A percentile compares a stretch with the other conserved stretches of the same genome.
Conservation (phyloP, 1,140 invertebrate species). For the Olivierus martensii region DNA sequence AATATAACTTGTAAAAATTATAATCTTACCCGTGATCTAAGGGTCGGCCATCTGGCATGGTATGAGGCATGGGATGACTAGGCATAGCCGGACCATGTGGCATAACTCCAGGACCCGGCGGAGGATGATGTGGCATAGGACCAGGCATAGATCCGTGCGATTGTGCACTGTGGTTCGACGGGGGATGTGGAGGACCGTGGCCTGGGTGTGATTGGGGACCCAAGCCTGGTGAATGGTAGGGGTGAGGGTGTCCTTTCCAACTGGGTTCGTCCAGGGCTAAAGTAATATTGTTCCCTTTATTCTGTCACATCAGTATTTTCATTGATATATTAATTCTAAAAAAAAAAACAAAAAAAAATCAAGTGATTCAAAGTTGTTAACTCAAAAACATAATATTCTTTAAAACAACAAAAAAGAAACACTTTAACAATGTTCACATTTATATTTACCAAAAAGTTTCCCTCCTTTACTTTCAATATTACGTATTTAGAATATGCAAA, state of each 20-base stretch:
- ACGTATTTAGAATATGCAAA: no score
- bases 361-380: no score
- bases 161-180: slow-evolving; percentile 2
- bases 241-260: slow-evolving; percentile 9
- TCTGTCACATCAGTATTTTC: no score
- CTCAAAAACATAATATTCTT: no score
- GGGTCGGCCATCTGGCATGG: slow-evolving; percentile 11
- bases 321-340: no score
- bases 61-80: slow-evolving; percentile 6
- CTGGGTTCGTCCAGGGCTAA: slow-evolving; percentile 17
- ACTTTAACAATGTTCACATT: no score
- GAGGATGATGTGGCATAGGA: background rate
- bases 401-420: no score
- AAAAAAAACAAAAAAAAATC: no score
- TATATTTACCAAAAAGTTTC: no score
- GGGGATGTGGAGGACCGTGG: slow-evolving; percentile 3
- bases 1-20: no score
- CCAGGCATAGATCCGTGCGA: background rate
- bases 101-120: background rate
- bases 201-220: background rate
- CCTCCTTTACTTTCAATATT: no score
- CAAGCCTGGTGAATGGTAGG: background rate
- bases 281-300: background rate
- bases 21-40: slow-evolving; percentile 17
- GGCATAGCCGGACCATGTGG: slow-evolving; percentile 9